Conservation (phyloP, 2,888 invertebrate species). For the Dinocampus coccinellae region DNA sequence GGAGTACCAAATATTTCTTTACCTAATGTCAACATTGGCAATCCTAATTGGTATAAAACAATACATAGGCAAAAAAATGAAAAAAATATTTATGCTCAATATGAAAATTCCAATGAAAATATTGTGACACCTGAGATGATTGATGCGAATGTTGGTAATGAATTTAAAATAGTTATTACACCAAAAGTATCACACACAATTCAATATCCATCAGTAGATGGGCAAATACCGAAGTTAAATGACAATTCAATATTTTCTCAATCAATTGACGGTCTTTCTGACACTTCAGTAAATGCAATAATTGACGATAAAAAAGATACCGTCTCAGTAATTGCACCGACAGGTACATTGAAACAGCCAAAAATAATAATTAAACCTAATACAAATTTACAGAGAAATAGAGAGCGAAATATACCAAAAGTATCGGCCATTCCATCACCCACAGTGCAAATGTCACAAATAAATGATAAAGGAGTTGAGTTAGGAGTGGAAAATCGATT, state of each 20-base stretch:
- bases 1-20: slow-evolving; percentile 41
- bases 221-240: slow-evolving; percentile 13
- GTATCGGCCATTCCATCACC: slow-evolving; percentile 63
- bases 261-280: neutral
- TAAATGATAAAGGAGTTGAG: slow-evolving; percentile 48
- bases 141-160: slow-evolving; percentile 34
- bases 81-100: neutral
- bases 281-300: neutral
- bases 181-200: slow-evolving; percentile 35
- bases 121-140: neutral
- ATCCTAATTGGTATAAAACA: slow-evolving; percentile 60
- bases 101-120: slow-evolving; percentile 36
- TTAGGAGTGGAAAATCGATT: slow-evolving; percentile 23
- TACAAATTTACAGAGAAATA: slow-evolving; percentile 50
- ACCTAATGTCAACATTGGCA: slow-evolving; percentile 50
- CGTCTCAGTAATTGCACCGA: slow-evolving; percentile 75
- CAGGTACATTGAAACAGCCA: slow-evolving; percentile 63
- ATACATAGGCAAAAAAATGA: slow-evolving; percentile 35
- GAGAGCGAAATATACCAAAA: slow-evolving; percentile 61
- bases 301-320: slow-evolving; percentile 70
- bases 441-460: slow-evolving; percentile 51
- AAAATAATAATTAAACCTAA: slow-evolving; percentile 66
- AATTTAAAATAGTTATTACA: slow-evolving; percentile 60
- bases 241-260: slow-evolving; percentile 7
- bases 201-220: neutral